Evolutionary conservation across 1,140 invertebrate species (phyloP).

Genomic region (Rhopalosiphum maidis): DNA sequence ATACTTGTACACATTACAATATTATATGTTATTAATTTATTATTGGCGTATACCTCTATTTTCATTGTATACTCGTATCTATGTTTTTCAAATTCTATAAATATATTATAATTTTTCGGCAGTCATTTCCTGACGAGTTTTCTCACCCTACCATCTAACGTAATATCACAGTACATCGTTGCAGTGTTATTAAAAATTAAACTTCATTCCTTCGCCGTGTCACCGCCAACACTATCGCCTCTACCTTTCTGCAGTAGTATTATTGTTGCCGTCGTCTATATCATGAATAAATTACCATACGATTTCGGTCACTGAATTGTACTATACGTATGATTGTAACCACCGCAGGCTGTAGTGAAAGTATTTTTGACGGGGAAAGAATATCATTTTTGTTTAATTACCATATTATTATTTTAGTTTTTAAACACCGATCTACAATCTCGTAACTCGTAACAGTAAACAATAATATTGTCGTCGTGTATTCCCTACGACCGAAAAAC

Average conservation of each 20-base stretch:
- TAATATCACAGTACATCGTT: not conserved
- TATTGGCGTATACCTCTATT: not conserved
- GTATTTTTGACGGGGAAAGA: not conserved
- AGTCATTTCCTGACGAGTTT: not conserved
- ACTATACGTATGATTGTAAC: not conserved
- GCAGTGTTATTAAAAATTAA: constrained; percentile 16
- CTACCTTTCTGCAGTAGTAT: constrained; percentile 18
- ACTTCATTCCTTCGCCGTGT: not conserved
- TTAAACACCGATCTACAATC: not conserved
- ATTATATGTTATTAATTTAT: not conserved
- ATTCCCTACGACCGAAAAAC: not conserved
- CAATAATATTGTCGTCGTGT: not conserved
- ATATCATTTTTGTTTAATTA: not conserved
- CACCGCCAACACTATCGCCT: not conserved
- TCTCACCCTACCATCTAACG: not conserved
- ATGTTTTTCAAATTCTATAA: not conserved
- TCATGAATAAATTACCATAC: constrained; percentile 42
- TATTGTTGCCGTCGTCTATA: not conserved
- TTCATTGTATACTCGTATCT: too few species aligned
- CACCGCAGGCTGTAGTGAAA: not conserved
- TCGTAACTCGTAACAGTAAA: not conserved
- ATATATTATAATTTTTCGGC: not conserved
- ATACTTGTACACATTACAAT: not conserved
- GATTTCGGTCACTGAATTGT: constrained; percentile 26
- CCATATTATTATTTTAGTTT: constrained; percentile 1